These are phyloP conservation scores for Oncorhynchus kisutch DNA, from an alignment of 2,113 vertebrate genomes.

Conservation along the genomic window DNA sequence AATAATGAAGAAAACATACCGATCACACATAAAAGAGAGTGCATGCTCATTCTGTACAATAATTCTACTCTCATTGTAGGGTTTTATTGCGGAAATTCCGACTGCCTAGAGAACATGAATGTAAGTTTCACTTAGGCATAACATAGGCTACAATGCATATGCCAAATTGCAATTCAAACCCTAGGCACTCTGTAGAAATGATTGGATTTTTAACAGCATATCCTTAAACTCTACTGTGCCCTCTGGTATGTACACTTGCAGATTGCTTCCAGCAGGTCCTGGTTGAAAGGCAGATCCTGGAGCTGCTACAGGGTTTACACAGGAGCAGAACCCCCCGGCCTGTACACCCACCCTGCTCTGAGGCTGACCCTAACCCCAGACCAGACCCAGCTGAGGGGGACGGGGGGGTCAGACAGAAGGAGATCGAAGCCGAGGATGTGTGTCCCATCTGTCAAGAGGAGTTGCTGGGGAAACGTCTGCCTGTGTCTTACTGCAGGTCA, in stretches of 20 bases:
- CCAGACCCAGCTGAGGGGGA: conserved; percentile 19
- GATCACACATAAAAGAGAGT: too few species aligned
- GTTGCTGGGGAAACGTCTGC: conserved; percentile 68
- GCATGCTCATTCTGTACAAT: too few species aligned
- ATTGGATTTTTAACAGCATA: not conserved
- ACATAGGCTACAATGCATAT: not conserved
- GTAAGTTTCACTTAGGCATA: conserved; percentile 58
- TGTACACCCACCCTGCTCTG: not conserved
- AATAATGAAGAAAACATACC: conserved; percentile 13
- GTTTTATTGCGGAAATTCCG: conserved; percentile 77
- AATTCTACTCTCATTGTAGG: conserved; percentile 56
- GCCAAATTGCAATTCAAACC: not conserved
- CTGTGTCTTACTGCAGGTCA: conserved; percentile 75
- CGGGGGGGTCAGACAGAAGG: conserved; percentile 55
- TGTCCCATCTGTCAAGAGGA: conserved; percentile 78
- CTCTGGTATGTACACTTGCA: conserved; percentile 20
- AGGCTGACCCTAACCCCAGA: not conserved
- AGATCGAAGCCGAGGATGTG: conserved; percentile 62
- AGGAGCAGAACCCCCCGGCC: conserved; percentile 21
- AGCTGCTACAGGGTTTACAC: conserved; percentile 65
- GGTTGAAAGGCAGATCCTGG: conserved; percentile 69
- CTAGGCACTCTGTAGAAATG: not conserved
- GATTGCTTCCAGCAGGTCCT: conserved; percentile 74
- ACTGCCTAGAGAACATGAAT: conserved; percentile 77
- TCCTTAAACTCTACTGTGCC: too few species aligned